Percentiles rank a stretch among this genome's conserved stretches.
Conservation (phyloP, 2,797 vertebrate species). For the Phaenicophaeus curvirostris region DNA sequence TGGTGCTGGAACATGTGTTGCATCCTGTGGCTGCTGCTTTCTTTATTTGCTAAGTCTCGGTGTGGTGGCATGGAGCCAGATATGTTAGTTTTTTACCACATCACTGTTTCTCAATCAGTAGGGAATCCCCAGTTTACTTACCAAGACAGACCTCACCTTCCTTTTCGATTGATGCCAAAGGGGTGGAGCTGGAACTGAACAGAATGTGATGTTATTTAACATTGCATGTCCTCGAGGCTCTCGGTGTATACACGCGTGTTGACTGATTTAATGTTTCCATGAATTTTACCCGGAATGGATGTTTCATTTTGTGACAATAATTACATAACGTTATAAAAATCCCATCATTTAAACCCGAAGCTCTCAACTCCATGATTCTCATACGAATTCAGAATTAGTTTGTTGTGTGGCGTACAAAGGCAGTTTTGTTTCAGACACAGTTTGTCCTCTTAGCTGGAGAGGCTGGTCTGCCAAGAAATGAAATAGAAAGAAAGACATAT, state of each 20-base stretch:
- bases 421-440: conserved; percentile 29
- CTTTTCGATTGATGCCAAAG: background rate
- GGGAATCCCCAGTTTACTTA: conserved; percentile 8
- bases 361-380: background rate
- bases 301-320: background rate
- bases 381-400: background rate
- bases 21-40: background rate
- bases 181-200: background rate
- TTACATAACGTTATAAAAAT: background rate
- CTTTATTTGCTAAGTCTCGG: rapidly evolving
- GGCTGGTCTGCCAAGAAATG: conserved; percentile 31
- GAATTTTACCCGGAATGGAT: background rate
- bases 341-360: background rate
- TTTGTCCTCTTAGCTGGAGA: conserved; percentile 34
- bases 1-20: background rate
- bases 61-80: background rate
- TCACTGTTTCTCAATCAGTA: background rate
- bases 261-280: background rate
- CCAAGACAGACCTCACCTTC: background rate
- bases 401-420: conserved; percentile 1
- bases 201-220: background rate
- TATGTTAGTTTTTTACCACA: background rate
- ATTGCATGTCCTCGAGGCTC: background rate
- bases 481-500: conserved; percentile 26
- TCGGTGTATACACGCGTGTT: background rate